phyloP scores from a whole-genome alignment of 2,113 vertebrate species.

The Sinocyclocheilus anshuiensis region DNA sequence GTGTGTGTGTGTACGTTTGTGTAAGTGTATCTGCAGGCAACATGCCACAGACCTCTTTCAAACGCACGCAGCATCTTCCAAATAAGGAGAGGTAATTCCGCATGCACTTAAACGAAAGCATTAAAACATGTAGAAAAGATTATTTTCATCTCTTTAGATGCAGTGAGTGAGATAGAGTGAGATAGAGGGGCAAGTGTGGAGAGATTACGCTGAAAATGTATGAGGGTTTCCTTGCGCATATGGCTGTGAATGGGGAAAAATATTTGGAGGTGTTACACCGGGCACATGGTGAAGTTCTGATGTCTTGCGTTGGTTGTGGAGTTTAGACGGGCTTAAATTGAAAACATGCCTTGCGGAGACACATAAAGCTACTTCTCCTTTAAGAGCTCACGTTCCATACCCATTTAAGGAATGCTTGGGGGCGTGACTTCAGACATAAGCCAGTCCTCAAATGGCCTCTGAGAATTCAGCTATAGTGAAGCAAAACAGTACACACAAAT shows the following conservation, averaged over 20 bases:
- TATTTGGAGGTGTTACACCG: not conserved
- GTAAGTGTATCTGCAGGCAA: not conserved
- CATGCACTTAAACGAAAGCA: constrained; percentile 51
- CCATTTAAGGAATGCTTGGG: constrained; percentile 35
- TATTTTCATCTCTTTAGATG: constrained; percentile 42
- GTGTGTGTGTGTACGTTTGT: constrained; percentile 21
- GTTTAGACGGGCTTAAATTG: not conserved
- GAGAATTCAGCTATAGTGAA: constrained; percentile 3
- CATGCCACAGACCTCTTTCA: constrained; percentile 16
- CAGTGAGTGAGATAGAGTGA: not conserved
- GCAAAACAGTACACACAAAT: constrained; percentile 18
- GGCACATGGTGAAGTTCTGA: not conserved
- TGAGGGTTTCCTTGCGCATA: not conserved
- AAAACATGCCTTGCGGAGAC: constrained; percentile 23
- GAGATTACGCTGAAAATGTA: not conserved
- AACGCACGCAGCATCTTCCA: constrained; percentile 6
- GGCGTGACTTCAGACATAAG: constrained; percentile 25
- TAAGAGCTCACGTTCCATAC: constrained; percentile 1
- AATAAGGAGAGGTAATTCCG: constrained; percentile 27
- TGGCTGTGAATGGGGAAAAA: not conserved
- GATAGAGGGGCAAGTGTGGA: not conserved
- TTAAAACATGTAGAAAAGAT: constrained; percentile 53
- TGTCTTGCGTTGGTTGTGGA: not conserved
- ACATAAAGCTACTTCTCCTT: constrained; percentile 34
- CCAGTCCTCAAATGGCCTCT: constrained; percentile 12